Evolutionary conservation across 2,797 vertebrate genomes (phyloP).

Genomic region (Spondyliosoma cantharus): DNA sequence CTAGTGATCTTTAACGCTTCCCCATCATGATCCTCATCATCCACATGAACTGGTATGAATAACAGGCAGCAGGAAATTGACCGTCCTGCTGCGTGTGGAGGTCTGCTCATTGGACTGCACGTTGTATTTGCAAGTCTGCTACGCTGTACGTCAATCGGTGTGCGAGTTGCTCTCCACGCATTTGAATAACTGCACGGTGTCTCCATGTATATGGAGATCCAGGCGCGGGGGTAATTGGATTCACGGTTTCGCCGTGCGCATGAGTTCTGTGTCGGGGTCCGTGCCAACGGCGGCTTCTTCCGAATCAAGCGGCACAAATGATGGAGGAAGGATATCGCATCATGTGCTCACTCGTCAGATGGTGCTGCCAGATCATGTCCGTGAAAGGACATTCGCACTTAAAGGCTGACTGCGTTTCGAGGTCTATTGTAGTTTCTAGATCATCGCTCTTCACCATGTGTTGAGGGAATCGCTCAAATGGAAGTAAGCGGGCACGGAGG

Average conservation of each 20-base stretch:
- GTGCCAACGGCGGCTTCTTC: constrained; percentile 11
- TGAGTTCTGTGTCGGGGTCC: constrained; percentile 21
- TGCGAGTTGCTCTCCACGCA: constrained; percentile 7
- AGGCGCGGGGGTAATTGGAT: constrained; percentile 48
- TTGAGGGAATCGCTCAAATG: constrained; percentile 5
- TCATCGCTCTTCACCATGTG: neutral
- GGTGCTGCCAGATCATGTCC: constrained; percentile 11
- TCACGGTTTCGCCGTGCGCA: neutral
- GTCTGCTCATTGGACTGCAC: constrained; percentile 17
- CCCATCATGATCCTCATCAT: constrained; percentile 15
- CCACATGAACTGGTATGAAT: constrained; percentile 4
- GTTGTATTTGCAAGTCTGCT: neutral
- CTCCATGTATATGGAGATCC: neutral
- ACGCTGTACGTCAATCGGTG: neutral
- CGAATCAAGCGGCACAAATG: constrained; percentile 16
- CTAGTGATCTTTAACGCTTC: neutral
- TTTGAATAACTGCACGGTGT: neutral
- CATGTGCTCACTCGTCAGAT: constrained; percentile 9
- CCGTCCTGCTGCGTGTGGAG: neutral
- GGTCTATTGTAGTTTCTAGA: constrained; percentile 18
- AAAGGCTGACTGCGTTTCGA: neutral
- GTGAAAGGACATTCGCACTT: neutral
- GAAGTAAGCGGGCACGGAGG: neutral
- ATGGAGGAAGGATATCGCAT: neutral
- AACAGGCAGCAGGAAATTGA: neutral